Evolutionary conservation across 1,140 invertebrate genomes (phyloP).

Genomic region (Heliconius hewitsoni): DNA sequence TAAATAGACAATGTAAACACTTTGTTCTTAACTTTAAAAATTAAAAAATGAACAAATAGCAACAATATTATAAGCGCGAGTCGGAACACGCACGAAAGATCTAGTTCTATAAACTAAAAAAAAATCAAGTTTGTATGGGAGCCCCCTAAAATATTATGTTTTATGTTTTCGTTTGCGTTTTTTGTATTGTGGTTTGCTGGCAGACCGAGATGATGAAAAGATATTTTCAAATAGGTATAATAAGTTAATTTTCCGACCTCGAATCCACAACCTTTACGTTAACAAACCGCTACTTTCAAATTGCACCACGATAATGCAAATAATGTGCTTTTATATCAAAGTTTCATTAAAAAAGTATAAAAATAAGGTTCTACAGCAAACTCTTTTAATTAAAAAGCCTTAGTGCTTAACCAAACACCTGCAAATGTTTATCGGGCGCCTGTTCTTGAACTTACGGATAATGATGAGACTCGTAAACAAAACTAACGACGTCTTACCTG

Average conservation of each 20-base stretch:
- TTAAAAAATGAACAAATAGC: neutral
- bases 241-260: no score
- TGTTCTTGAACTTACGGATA: slow-evolving; percentile 25
- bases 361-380: neutral
- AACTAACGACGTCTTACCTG: slow-evolving; percentile 38
- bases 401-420: slow-evolving; percentile 14
- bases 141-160: no score
- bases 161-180: no score
- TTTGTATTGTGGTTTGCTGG: no score
- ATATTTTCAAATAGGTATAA: no score
- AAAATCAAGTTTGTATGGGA: no score
- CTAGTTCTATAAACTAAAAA: no score
- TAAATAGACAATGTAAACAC: neutral
- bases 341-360: neutral
- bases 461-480: slow-evolving; percentile 34
- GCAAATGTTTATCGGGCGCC: slow-evolving; percentile 13
- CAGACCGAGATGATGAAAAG: no score
- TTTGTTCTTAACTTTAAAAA: neutral
- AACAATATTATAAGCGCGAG: no score
- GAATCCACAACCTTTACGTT: neutral
- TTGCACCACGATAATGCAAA: neutral
- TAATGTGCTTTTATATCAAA: neutral
- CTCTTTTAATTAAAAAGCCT: slow-evolving; percentile 14
- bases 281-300: neutral
- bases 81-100: no score